Base-by-base conservation (phyloP, 2,113 vertebrate species). In the Cichladusa arquata region DNA sequence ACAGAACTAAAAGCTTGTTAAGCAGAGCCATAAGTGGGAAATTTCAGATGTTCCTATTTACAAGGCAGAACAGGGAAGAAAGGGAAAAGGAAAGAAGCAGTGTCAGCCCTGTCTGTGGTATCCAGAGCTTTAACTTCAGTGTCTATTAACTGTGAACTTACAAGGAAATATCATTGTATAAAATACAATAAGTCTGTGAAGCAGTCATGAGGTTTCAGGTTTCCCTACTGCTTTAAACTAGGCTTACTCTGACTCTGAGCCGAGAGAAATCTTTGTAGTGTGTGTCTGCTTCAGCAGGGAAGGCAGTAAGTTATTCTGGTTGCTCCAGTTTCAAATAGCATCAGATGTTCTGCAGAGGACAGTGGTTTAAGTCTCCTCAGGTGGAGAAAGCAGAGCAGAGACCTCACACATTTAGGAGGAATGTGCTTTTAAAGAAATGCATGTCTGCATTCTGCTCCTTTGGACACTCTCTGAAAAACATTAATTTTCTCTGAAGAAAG, bases 151-250 rank as follows among this genome's bases (percentile, higher is more conserved):
- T 33, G 14, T 53, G 64, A 91, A 15, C 38, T 89, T 58, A 40
- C 15, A 58, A 81, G 48, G 81, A 92, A 83, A 78, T 81, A 74
- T 58, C 29, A 31, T 58, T 89, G 44, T 78, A 40, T 44, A 62
- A 89, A 94, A 91, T 56, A 86, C 69, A 92, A 78, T 86, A 57
- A 70, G 47, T 34, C 48, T 85, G 53, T 71, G 73, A 91, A 89
- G 83, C 14, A 89, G 47, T 31, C 51, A 29, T 50, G 64, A 78
- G 47, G 38, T 78, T 93, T 94, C 54, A 69, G 72, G 51, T 72
- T 86, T 86, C 83, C 72, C 62, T 90, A 11, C 53, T 83, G 74
- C 86, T 95, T 93, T 91, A 65, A 91, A 91, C 47, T 47, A 56
- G 60, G 72, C 60, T 94, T 56, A 33, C 48, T 90, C 70, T 93